Evolutionary conservation across 2,888 invertebrate species (phyloP), one percentile per base, ranked within the genome.

Genomic region (Epsilonema sp.): DNA sequence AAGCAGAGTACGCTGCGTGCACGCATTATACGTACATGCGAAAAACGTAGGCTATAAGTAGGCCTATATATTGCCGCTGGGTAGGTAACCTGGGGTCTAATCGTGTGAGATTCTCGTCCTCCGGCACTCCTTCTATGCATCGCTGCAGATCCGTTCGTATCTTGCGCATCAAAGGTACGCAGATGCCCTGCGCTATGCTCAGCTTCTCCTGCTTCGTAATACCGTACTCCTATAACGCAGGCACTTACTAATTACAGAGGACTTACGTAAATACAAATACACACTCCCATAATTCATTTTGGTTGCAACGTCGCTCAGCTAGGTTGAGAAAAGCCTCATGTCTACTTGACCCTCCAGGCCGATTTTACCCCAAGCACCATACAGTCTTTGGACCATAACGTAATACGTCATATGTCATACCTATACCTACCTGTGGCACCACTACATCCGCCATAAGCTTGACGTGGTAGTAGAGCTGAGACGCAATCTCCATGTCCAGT

Each of bases 201-300:
- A 97, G 69, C 65, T 99, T 97, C 67, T 94, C 94, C 68, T 86
- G 82, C 54, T 80, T 77, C 1, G 86, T 86, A 56, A 97, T 74
- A 16, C 97, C 97, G 64, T 99, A 97, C 67, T 97, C 94, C 80
- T 86, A n/a, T n/a, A n/a, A n/a, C n/a, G n/a, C n/a, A n/a, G n/a
- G n/a, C n/a, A n/a, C n/a, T n/a, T n/a, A n/a, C n/a, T n/a, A n/a
- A n/a, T n/a, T n/a, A n/a, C n/a, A n/a, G n/a, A n/a, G n/a, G n/a
- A n/a, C n/a, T n/a, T n/a, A n/a, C n/a, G n/a, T n/a, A n/a, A n/a
- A n/a, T n/a, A n/a, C n/a, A n/a, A n/a, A n/a, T n/a, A n/a, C n/a
- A n/a, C n/a, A n/a, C n/a, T n/a, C n/a, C n/a, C n/a, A n/a, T n/a
- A n/a, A n/a, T n/a, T n/a, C n/a, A n/a, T n/a, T n/a, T n/a, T n/a